These are phyloP conservation scores for Copsychus sechellarum DNA, from an alignment of 2,113 vertebrate genomes.

Conservation along the genomic window DNA sequence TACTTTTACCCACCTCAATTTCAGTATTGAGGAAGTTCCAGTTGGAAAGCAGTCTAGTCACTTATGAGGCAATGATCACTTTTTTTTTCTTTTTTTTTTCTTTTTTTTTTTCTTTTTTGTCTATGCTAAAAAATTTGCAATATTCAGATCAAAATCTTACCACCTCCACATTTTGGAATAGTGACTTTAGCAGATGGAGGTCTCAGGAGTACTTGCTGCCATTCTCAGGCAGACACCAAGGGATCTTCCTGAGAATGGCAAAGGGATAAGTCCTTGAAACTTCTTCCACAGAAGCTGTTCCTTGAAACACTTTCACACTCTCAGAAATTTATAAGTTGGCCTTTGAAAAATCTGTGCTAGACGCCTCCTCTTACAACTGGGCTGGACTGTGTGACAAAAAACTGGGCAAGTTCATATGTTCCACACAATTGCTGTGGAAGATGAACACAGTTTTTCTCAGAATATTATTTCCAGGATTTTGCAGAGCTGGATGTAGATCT, in stretches of 20 bases:
- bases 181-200: constrained; percentile 2
- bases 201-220: background rate
- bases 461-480: background rate
- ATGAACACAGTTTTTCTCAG: background rate
- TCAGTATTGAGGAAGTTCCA: background rate
- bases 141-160: background rate
- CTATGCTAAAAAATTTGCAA: background rate
- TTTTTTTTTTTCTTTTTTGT: background rate
- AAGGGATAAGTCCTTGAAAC: background rate
- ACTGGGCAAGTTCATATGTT: background rate
- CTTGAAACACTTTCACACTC: background rate
- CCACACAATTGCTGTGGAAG: background rate
- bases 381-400: background rate
- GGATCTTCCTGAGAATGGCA: too few species aligned
- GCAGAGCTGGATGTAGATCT: background rate
- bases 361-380: background rate
- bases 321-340: background rate
- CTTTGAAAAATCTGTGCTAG: background rate
- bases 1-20: background rate
- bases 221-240: background rate
- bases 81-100: background rate
- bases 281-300: background rate
- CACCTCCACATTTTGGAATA: background rate
- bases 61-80: background rate
- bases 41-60: background rate